phyloP scores from a whole-genome alignment of 2,888 invertebrate species.

The Microplitis manilae region DNA sequence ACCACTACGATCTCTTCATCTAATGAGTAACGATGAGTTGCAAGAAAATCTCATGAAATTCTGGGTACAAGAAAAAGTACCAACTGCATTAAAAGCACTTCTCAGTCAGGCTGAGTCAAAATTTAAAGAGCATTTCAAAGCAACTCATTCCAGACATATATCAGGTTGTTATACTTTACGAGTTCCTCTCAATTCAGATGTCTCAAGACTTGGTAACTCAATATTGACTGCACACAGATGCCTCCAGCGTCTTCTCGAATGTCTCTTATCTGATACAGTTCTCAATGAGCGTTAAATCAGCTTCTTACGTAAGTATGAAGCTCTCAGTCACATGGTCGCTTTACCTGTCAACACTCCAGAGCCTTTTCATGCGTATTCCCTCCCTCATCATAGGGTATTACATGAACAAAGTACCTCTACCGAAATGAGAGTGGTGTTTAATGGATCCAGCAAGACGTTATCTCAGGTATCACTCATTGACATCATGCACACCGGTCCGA shows the following conservation, averaged over 20 bases:
- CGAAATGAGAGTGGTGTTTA: constrained; percentile 30
- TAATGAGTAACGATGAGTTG: background rate
- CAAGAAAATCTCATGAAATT: background rate
- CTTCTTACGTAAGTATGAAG: background rate
- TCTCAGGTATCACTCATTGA: constrained; percentile 22
- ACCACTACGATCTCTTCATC: background rate
- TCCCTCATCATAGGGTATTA: constrained; percentile 9
- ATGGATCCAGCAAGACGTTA: constrained; percentile 11
- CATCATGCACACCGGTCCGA: constrained; percentile 7
- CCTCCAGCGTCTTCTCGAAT: background rate
- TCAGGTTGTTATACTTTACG: background rate
- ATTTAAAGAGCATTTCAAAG: background rate
- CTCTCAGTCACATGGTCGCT: background rate
- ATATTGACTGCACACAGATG: too few species aligned
- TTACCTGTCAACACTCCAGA: too few species aligned
- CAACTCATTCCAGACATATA: background rate
- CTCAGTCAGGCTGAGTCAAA: background rate
- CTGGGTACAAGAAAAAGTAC: constrained; percentile 8
- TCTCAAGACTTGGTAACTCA: background rate
- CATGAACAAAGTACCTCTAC: background rate
- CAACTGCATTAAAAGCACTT: background rate
- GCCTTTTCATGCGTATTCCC: background rate
- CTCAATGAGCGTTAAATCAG: background rate
- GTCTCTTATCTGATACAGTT: background rate
- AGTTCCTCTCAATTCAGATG: background rate